Evolutionary conservation across 2,888 invertebrate genomes (phyloP).

Genomic region (Vesta saturnalis): DNA sequence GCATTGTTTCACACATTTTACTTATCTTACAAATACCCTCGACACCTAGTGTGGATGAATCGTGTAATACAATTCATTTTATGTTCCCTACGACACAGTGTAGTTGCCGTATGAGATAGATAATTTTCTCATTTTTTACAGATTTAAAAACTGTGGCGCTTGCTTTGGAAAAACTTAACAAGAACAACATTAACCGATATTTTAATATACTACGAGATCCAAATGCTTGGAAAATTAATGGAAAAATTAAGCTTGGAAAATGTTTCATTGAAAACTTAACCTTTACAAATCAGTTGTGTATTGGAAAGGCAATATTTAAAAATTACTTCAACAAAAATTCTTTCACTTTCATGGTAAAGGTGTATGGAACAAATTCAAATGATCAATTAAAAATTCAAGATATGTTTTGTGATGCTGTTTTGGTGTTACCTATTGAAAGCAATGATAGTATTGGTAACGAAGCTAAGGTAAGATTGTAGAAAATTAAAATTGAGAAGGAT

Average conservation of each 20-base stretch:
- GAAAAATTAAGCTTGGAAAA: constrained; percentile 26
- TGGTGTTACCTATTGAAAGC: constrained; percentile 22
- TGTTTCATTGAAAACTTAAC: constrained; percentile 18
- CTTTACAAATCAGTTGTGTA: constrained; percentile 14
- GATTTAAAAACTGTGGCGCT: constrained; percentile 29
- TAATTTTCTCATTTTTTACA: constrained; percentile 5
- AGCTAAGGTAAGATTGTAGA: constrained; percentile 13
- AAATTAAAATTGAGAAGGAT: no score
- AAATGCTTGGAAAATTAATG: constrained; percentile 29
- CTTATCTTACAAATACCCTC: no score
- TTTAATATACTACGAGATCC: constrained; percentile 17
- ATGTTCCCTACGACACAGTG: no score
- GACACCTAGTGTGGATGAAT: no score
- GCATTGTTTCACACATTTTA: no score
- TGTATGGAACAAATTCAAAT: constrained; percentile 6
- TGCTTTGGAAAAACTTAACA: constrained; percentile 29
- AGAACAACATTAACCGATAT: constrained; percentile 20
- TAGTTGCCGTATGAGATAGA: not conserved
- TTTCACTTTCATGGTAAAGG: constrained; percentile 20
- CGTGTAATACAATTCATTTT: no score
- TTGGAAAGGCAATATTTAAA: constrained; percentile 27
- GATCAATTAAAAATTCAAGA: not conserved
- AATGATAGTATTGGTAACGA: constrained; percentile 4
- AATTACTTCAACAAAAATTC: constrained; percentile 26
- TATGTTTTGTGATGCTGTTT: constrained; percentile 13